phyloP scores from a whole-genome alignment of 2,888 invertebrate species.

The Tolmerus cingulatus region DNA sequence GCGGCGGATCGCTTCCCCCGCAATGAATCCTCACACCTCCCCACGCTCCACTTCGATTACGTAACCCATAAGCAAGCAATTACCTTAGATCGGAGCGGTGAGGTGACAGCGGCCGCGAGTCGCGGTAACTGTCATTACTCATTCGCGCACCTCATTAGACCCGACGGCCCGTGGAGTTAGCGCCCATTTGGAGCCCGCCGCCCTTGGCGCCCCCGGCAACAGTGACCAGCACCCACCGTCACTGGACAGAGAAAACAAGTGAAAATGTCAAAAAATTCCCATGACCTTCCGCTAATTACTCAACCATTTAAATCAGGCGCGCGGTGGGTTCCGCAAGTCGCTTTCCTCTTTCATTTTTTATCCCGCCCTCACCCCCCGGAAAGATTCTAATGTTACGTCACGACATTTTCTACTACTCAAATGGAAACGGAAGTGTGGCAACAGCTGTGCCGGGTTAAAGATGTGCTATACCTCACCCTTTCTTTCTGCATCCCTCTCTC shows the following conservation, averaged over 20 bases:
- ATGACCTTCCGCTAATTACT: constrained; percentile 37
- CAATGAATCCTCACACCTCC: background rate
- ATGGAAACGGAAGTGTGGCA: background rate
- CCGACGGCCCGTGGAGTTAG: background rate
- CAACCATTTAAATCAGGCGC: background rate
- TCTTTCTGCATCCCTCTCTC: background rate
- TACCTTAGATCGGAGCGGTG: background rate
- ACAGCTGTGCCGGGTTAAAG: background rate
- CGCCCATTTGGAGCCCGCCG: background rate
- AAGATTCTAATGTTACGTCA: background rate
- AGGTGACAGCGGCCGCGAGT: background rate
- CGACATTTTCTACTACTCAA: background rate
- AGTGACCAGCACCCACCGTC: background rate
- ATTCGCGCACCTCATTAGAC: background rate
- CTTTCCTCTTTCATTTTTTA: background rate
- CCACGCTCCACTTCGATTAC: background rate
- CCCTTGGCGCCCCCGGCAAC: background rate
- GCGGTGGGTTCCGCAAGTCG: background rate
- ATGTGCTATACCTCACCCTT: background rate
- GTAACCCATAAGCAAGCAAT: background rate
- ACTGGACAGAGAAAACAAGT: background rate
- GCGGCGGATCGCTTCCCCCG: background rate
- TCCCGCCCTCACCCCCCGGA: background rate
- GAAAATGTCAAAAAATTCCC: constrained; percentile 39
- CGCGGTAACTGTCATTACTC: background rate